Evolutionary conservation across 2,113 vertebrate species (phyloP).

Genomic region (Apodemus speciosus): DNA sequence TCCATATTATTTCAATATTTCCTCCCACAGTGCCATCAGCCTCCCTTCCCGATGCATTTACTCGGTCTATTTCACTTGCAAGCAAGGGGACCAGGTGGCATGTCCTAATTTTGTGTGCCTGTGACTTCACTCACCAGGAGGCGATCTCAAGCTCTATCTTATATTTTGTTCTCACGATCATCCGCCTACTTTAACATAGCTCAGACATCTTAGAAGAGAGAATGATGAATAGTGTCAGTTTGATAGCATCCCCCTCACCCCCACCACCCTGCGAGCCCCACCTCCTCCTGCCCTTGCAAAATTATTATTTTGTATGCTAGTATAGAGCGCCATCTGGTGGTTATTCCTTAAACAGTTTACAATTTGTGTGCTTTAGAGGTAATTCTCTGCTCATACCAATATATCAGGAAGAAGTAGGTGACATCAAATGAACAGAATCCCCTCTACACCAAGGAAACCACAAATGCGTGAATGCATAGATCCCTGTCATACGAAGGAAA

Average conservation of each 20-base stretch:
- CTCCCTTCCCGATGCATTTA: not conserved
- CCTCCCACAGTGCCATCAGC: not conserved
- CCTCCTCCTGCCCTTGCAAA: not conserved
- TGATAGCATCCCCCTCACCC: not conserved
- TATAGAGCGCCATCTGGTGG: slow-evolving; percentile 85
- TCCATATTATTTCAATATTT: not conserved
- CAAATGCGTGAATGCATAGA: not conserved
- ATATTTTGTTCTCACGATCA: not conserved
- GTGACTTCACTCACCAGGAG: not conserved
- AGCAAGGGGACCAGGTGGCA: not conserved
- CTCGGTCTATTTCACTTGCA: not conserved
- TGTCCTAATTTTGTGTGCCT: not conserved
- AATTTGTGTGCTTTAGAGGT: not conserved
- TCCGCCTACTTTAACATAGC: not conserved
- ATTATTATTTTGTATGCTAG: slow-evolving; percentile 58
- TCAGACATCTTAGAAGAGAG: not conserved
- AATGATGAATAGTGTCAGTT: not conserved
- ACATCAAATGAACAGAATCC: not conserved
- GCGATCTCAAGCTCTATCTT: not conserved
- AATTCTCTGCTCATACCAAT: not conserved
- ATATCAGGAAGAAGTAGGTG: not conserved
- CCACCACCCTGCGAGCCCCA: not conserved
- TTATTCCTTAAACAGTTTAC: not conserved
- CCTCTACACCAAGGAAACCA: not conserved
- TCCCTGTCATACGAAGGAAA: not conserved